These are phyloP conservation scores for Colius striatus DNA, from an alignment of 2,113 vertebrate genomes.

Conservation along the genomic window DNA sequence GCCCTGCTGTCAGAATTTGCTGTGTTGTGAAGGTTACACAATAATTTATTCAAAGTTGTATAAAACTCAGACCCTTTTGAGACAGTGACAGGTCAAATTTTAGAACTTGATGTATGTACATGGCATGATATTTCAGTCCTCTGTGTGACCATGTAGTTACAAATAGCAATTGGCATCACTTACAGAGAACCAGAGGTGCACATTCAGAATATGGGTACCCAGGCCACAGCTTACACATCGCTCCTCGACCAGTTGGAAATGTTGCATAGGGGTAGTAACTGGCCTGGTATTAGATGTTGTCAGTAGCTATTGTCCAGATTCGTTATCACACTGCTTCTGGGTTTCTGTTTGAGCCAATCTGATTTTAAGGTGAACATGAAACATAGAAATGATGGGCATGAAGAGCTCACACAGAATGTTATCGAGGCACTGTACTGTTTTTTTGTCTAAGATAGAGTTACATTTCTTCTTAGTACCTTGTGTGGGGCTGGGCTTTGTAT, in stretches of 20 bases:
- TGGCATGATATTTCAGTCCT: not conserved
- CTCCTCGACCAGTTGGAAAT: not conserved
- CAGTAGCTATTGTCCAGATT: not conserved
- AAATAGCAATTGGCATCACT: not conserved
- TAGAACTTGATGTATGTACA: not conserved
- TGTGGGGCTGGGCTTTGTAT: not conserved
- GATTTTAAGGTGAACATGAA: not conserved
- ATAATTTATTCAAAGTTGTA: not conserved
- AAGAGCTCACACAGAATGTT: not conserved
- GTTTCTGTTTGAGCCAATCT: not conserved
- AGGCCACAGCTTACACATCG: not conserved
- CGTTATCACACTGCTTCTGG: not conserved
- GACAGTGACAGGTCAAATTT: not conserved
- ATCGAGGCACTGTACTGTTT: not conserved
- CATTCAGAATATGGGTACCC: not conserved
- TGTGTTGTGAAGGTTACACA: not conserved
- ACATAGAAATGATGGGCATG: not conserved
- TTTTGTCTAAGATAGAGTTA: not conserved
- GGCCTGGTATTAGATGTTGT: not conserved
- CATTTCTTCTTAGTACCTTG: not conserved
- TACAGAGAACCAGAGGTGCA: not conserved
- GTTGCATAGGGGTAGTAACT: not conserved
- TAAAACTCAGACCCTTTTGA: not conserved
- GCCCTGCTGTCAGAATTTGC: not conserved
- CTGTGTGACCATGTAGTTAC: not conserved